Evolutionary conservation across 2,888 invertebrate genomes (phyloP), one percentile per base, ranked within the genome.

Genomic region (Biston stratarius): DNA sequence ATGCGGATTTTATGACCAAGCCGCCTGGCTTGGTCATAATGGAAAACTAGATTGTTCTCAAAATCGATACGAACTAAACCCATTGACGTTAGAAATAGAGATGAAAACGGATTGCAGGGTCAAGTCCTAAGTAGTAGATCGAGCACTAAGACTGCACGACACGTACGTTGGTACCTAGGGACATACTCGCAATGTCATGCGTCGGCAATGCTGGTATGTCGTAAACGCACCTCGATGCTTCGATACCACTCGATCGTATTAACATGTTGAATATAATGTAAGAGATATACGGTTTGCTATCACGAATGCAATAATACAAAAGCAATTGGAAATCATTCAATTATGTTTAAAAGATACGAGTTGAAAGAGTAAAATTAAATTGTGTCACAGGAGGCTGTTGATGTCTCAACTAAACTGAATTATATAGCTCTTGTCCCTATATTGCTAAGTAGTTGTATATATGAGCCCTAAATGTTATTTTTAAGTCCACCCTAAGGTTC

Each of bases 91-190:
- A n/a, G 33, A 6, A 44, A 59, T 68, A 64, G 44, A 57, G 56
- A 55, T 56, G 60, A n/a, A 38, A 68, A 60, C 51, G 12, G 67
- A 47, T 60, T 45, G 67, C 33, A 53, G 53, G 51, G 59, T 63
- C 58, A 47, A 61, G 52, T 47, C 51, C 34, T 60, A 51, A 45
- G 64, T 69, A 65, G 65, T 67, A 67, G 66, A 64, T 72, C 69
- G 70, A 72, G 64, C 66, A 63, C 68, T 71, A 64, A 66, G 70
- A 63, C 62, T 70, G 71, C 71, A 65, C 65, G 51, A 64, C 74
- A 74, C 71, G 74, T 74, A 70, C 68, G 55, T 24, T n/a, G 38
- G 64, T 51, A 47, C 57, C 14, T 10, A 15, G 47, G 69, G 38
- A 52, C 61, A 58, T 47, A 48, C 14, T 34, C 62, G 67, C 72